phyloP scores from a whole-genome alignment of 2,113 vertebrate species.

The Centropus bengalensis region DNA sequence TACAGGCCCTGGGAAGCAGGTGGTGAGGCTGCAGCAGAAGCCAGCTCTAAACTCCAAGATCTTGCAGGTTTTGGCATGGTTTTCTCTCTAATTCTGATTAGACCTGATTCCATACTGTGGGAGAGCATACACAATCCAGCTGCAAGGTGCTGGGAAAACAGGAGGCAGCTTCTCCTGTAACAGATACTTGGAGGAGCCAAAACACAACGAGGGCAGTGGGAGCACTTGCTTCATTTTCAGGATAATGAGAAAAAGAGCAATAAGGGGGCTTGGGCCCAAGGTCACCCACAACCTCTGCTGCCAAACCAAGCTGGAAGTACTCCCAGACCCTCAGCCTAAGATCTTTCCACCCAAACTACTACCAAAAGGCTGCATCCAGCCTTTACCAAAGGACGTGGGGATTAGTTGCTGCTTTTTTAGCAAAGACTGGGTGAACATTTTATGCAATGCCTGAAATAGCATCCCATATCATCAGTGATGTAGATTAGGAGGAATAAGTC shows the following conservation, averaged over 20 bases:
- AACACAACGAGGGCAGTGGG: neutral
- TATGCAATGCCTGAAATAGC: slow-evolving; percentile 24
- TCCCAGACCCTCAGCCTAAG: neutral
- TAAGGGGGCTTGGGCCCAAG: neutral
- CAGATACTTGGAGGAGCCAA: neutral
- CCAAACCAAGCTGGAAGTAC: neutral
- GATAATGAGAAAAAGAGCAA: neutral
- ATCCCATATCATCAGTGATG: slow-evolving; percentile 14
- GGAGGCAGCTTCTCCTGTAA: neutral
- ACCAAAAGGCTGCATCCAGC: neutral
- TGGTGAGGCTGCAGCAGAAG: neutral
- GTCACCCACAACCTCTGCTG: neutral
- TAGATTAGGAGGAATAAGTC: slow-evolving; percentile 11
- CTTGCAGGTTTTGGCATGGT: neutral
- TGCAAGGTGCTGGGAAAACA: neutral
- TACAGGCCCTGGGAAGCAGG: neutral
- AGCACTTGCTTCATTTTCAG: neutral
- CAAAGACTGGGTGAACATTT: neutral
- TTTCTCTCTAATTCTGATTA: neutral
- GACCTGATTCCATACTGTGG: neutral
- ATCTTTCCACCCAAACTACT: neutral
- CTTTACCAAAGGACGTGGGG: neutral
- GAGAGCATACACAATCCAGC: neutral
- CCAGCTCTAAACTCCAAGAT: neutral
- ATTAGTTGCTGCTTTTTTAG: slow-evolving; percentile 19